Evolutionary conservation across 1,140 invertebrate species (phyloP).

Genomic region (Ectropis grisescens): DNA sequence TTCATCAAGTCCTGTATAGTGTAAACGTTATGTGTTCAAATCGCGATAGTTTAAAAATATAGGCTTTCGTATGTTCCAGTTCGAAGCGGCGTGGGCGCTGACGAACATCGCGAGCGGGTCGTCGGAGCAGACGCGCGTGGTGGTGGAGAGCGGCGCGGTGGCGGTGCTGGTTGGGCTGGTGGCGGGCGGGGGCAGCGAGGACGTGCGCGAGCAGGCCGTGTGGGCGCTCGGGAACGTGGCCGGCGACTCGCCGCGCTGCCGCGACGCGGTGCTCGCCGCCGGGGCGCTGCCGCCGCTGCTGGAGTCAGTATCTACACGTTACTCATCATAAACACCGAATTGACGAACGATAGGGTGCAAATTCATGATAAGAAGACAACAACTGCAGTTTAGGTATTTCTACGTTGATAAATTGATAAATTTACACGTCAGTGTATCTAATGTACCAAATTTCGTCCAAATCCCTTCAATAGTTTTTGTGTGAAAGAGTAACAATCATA

Average conservation of each 20-base stretch:
- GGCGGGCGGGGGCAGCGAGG: constrained; percentile 87
- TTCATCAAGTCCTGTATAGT: too few species aligned
- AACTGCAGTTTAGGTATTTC: too few species aligned
- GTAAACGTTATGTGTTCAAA: too few species aligned
- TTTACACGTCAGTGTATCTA: too few species aligned
- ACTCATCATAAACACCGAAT: too few species aligned
- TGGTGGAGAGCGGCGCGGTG: constrained; percentile 95
- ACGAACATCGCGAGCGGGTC: constrained; percentile 99
- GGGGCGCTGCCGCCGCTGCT: constrained; percentile 91
- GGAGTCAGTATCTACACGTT: constrained; percentile 80
- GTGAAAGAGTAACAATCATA: too few species aligned
- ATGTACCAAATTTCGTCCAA: too few species aligned
- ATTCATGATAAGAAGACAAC: too few species aligned
- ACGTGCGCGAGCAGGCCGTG: constrained; percentile 96
- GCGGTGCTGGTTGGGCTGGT: constrained; percentile 91
- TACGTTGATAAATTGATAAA: too few species aligned
- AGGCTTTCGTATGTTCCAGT: constrained; percentile 76
- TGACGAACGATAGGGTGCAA: too few species aligned
- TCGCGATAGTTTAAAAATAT: too few species aligned
- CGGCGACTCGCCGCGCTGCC: constrained; percentile 93
- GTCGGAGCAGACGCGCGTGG: constrained; percentile 91
- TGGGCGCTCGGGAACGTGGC: constrained; percentile 98
- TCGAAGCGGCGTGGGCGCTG: constrained; percentile 98
- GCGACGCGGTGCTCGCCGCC: constrained; percentile 90
- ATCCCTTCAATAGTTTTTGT: too few species aligned